phyloP scores from a whole-genome alignment of 1,140 invertebrate species.

The Drosophila kikkawai region DNA sequence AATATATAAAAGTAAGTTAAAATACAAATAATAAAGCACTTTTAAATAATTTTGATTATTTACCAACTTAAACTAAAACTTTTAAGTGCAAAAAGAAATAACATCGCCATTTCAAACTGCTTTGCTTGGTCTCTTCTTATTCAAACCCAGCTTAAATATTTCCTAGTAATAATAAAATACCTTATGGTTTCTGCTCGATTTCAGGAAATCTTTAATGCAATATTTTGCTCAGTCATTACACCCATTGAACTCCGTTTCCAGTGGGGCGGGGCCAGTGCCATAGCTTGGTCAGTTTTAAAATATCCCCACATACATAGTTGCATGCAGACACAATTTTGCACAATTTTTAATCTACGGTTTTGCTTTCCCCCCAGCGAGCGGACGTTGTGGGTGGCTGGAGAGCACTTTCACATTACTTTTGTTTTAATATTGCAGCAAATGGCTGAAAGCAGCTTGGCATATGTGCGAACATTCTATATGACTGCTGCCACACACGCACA shows the following conservation, averaged over 20 bases:
- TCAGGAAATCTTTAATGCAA: neutral
- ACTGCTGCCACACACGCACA: slow-evolving; percentile 37
- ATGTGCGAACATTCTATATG: slow-evolving; percentile 76
- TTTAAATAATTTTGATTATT: neutral
- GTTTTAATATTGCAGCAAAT: slow-evolving; percentile 77
- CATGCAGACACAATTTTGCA: slow-evolving; percentile 41
- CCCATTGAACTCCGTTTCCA: neutral
- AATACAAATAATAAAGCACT: neutral
- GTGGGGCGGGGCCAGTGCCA: neutral
- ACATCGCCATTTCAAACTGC: rapidly evolving
- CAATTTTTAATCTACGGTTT: slow-evolving; percentile 63
- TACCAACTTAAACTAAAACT: neutral
- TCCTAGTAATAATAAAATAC: neutral
- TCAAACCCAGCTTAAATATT: neutral
- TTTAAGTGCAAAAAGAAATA: neutral
- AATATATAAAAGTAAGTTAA: neutral
- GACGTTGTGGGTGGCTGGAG: slow-evolving; percentile 16
- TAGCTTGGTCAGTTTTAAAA: slow-evolving; percentile 45
- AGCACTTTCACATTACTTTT: slow-evolving; percentile 73
- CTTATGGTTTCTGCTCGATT: neutral
- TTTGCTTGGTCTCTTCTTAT: neutral
- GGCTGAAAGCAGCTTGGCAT: slow-evolving; percentile 70
- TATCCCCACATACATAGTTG: slow-evolving; percentile 37
- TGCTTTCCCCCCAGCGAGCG: slow-evolving; percentile 19
- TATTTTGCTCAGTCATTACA: slow-evolving; percentile 1